Evolutionary conservation across 2,888 invertebrate species (phyloP).

Genomic region (Galeruca laticollis): DNA sequence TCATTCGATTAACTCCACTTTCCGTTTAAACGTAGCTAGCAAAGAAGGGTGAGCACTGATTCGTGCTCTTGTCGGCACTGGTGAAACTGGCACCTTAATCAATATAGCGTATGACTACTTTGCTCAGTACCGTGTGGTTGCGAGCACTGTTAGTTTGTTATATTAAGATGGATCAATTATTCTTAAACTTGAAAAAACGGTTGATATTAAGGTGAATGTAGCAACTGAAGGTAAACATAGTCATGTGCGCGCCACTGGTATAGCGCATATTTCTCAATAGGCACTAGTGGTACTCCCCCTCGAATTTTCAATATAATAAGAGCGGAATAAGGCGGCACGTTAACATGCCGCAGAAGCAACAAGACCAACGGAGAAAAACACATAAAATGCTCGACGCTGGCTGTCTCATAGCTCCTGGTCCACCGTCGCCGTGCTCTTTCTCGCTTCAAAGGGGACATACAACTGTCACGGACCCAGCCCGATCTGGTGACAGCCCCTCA

Average conservation of each 20-base stretch:
- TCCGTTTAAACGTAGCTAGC: no score
- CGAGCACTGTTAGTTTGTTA: no score
- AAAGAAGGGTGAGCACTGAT: no score
- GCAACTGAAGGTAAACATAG: neutral
- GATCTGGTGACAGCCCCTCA: conserved; percentile 50
- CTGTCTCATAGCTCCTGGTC: conserved; percentile 56
- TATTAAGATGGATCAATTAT: no score
- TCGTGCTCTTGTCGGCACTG: no score
- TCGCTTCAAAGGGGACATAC: conserved; percentile 50
- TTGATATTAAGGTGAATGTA: neutral
- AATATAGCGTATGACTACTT: no score
- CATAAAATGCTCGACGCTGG: conserved; percentile 55
- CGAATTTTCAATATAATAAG: conserved; percentile 28
- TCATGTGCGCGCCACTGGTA: conserved; percentile 10
- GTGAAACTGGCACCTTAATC: no score
- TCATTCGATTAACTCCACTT: no score
- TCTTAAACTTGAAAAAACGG: no score
- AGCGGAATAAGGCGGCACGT: conserved; percentile 50
- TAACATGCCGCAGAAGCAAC: conserved; percentile 49
- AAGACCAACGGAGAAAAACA: conserved; percentile 43
- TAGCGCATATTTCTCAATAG: conserved; percentile 13
- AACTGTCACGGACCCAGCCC: conserved; percentile 54
- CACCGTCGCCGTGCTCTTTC: conserved; percentile 23
- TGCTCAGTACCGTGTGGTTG: no score
- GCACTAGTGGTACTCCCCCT: conserved; percentile 45